These are phyloP conservation scores for Nyctalus aviator DNA, from an alignment of 2,797 vertebrate species.

Conservation along the genomic window DNA sequence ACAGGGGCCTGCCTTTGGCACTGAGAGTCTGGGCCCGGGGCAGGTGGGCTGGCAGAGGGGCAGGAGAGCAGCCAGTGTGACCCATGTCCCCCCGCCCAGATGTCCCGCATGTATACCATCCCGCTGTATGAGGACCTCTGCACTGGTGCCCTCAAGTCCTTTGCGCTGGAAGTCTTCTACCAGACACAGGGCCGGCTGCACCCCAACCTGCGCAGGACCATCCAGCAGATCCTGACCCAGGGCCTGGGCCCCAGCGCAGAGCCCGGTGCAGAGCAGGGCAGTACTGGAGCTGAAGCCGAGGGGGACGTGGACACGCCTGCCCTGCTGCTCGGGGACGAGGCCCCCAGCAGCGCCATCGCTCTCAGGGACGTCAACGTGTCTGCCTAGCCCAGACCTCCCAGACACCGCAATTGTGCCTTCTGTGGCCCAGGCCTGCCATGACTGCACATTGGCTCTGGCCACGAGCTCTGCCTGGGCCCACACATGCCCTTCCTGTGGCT, in stretches of 20 bases:
- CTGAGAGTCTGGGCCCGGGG: fast-evolving
- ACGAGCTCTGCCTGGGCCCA: constrained; percentile 32
- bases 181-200: constrained; percentile 96
- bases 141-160: constrained; percentile 94
- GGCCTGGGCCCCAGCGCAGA: constrained; percentile 86
- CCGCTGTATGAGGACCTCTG: constrained; percentile 98
- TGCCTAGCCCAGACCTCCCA: constrained; percentile 88
- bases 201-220: constrained; percentile 94
- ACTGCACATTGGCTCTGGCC: constrained; percentile 57
- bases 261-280: constrained; percentile 71
- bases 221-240: constrained; percentile 96
- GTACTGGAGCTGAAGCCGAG: neutral
- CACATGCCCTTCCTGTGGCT: neutral
- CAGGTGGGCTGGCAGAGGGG: neutral
- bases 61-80: neutral
- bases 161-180: constrained; percentile 96
- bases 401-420: constrained; percentile 87
- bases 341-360: constrained; percentile 89
- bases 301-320: constrained; percentile 82
- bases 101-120: constrained; percentile 98
- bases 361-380: constrained; percentile 96
- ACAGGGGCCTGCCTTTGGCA: fast-evolving
- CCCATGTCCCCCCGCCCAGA: constrained; percentile 85
- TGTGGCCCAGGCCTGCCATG: constrained; percentile 68
- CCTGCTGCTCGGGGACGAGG: constrained; percentile 88